phyloP scores from a whole-genome alignment of 2,888 invertebrate species.

The Zele albiditarsus region DNA sequence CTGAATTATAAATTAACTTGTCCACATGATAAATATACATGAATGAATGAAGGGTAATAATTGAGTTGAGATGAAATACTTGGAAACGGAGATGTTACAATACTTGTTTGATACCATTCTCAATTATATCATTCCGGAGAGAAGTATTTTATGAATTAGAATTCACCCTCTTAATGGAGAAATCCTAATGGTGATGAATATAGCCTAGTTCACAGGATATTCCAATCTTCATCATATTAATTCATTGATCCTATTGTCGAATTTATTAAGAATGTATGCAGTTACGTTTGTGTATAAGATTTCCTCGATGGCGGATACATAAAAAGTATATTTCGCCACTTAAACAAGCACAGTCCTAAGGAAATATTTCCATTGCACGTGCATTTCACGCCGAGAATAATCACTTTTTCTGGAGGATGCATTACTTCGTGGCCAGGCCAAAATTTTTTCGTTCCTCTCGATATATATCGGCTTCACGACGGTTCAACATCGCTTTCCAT shows the following conservation, averaged over 20 bases:
- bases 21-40: background rate
- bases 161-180: background rate
- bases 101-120: background rate
- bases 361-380: constrained; percentile 27
- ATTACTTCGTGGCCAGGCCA: constrained; percentile 22
- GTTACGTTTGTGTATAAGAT: no score
- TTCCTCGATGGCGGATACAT: no score
- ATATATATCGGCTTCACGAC: background rate
- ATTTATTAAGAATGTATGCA: constrained; percentile 20
- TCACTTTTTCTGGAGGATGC: constrained; percentile 26
- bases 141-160: background rate
- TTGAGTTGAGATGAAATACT: background rate
- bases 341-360: background rate
- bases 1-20: background rate
- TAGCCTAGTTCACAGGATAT: no score
- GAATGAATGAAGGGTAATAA: background rate
- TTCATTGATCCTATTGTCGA: constrained; percentile 37
- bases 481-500: constrained; percentile 7
- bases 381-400: constrained; percentile 29
- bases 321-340: constrained; percentile 13
- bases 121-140: background rate
- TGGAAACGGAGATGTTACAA: background rate
- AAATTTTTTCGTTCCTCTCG: constrained; percentile 12
- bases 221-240: background rate
- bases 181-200: background rate